These are phyloP conservation scores for Noctua comes DNA, from an alignment of 2,888 invertebrate genomes.

Conservation along the genomic window DNA sequence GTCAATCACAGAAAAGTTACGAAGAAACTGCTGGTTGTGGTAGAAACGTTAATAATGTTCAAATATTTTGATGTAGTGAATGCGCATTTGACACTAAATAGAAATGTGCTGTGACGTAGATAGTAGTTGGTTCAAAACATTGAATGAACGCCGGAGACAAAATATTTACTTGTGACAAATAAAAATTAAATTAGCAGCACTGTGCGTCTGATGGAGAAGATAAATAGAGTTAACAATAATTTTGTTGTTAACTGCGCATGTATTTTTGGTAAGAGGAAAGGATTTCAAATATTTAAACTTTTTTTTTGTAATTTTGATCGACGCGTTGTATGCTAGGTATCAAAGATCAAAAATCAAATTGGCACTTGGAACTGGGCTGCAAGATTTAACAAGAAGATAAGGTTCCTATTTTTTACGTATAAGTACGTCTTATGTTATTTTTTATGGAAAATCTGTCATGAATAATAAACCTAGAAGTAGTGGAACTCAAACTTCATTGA, in stretches of 20 bases:
- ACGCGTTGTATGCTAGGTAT: neutral
- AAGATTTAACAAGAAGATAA: neutral
- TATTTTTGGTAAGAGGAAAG: neutral
- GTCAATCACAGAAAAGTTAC: constrained; percentile 66
- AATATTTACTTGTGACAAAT: constrained; percentile 39
- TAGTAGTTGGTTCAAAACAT: constrained; percentile 29
- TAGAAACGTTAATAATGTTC: constrained; percentile 43
- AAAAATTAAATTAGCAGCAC: constrained; percentile 20
- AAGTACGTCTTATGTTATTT: neutral
- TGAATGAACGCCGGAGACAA: constrained; percentile 29
- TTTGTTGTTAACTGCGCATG: constrained; percentile 9
- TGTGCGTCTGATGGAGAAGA: constrained; percentile 19
- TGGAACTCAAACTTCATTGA: neutral
- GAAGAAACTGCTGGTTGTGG: constrained; percentile 38
- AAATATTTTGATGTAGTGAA: constrained; percentile 56
- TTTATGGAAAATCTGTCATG: neutral
- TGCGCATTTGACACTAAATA: constrained; percentile 63
- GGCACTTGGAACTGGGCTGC: neutral
- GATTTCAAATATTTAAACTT: neutral
- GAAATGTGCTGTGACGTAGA: constrained; percentile 52
- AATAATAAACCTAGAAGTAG: neutral
- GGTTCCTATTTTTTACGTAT: too few relatives aligned
- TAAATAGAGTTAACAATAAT: constrained; percentile 30
- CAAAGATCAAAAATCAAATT: neutral
- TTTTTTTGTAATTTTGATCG: neutral